A percentile compares a stretch with the other conserved stretches of the same genome.
Evolutionary conservation across 2,888 invertebrate genomes (phyloP).

Genomic region (Ormyrus thymus): DNA sequence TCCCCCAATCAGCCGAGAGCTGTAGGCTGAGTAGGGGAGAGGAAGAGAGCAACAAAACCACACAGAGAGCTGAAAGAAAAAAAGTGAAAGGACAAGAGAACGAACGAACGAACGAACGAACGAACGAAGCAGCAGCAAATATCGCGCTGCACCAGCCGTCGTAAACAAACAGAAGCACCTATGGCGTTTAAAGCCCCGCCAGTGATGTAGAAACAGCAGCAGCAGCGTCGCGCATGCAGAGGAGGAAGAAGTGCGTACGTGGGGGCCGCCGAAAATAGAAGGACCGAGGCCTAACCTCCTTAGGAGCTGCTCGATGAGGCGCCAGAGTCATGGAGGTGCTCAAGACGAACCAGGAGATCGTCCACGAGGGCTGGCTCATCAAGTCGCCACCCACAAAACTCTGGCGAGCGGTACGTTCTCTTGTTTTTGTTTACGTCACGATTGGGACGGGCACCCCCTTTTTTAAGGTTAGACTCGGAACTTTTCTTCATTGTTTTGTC

Average conservation of each 20-base stretch:
- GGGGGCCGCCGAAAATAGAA: slow-evolving; percentile 29
- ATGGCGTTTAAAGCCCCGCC: no score
- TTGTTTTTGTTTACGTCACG: no score
- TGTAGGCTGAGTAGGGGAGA: no score
- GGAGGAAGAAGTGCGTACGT: slow-evolving; percentile 30
- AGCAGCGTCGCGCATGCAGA: not conserved
- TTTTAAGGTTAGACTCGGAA: no score
- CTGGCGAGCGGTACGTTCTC: slow-evolving; percentile 90
- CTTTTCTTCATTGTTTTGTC: no score
- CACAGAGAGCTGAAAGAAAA: slow-evolving; percentile 20
- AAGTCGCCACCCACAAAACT: slow-evolving; percentile 96
- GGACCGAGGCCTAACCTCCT: slow-evolving; percentile 6
- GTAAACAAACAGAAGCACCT: no score
- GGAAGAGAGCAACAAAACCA: slow-evolving; percentile 11
- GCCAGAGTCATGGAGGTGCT: slow-evolving; percentile 48
- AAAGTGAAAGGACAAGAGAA: slow-evolving; percentile 36
- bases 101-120: not conserved
- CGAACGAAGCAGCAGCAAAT: not conserved
- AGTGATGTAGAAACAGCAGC: no score
- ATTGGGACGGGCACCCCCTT: no score
- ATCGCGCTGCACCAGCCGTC: no score
- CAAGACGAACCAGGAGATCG: slow-evolving; percentile 79
- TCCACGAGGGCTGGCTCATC: slow-evolving; percentile 95
- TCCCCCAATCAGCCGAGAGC: no score
- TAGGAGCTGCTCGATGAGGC: slow-evolving; percentile 45